Base-by-base conservation (phyloP, 1,140 invertebrate species). In the Batillaria attramentaria region DNA sequence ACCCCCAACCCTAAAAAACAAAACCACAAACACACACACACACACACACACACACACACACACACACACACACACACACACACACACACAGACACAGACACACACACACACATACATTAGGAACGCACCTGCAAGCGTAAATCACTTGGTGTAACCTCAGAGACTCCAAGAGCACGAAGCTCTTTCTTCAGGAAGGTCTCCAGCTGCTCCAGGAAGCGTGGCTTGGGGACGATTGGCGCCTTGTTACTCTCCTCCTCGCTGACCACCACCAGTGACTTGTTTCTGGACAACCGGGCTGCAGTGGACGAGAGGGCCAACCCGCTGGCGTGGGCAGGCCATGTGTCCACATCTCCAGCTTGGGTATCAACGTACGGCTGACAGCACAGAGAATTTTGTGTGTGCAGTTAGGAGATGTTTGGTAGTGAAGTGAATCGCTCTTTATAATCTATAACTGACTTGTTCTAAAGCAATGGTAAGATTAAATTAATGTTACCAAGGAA, bases 261-360 rank as follows among this genome's bases (percentile, higher is more conserved):
- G 18, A 87, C 81, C 28, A 91, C 72, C 24, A 91, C 84, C n/a
- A 91, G 83, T 37, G 82, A 87, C 79, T 90, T 90, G 50, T 87
- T 85, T 77, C 89, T 90, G 16, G 89, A 87, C 75, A 91, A 60
- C 72, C 86, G 80, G 37, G 89, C 79, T 31, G 86, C 82, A 20
- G 84, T 82, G 20, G 83, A 72, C 1, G 85, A 81, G 2, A 85
- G 77, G 33, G 82, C 82, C 65, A 89, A 87, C 54, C 88, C 86
- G 79, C 89, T 87, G 28, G 90, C 89, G 86, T 91, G 89, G 13
- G 90, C 90, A 70, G 90, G 90, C 90, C 90, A 91, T 39, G 88
- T 87, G 77, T 91, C 90, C n/a, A 91, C 77, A 65, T 86, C 85
- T 13, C 90, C 90, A 46, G 89, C 84, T 76, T 84, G 84, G 72